Base-by-base conservation (phyloP, 2,797 vertebrate species). In the Phataginus tricuspis region DNA sequence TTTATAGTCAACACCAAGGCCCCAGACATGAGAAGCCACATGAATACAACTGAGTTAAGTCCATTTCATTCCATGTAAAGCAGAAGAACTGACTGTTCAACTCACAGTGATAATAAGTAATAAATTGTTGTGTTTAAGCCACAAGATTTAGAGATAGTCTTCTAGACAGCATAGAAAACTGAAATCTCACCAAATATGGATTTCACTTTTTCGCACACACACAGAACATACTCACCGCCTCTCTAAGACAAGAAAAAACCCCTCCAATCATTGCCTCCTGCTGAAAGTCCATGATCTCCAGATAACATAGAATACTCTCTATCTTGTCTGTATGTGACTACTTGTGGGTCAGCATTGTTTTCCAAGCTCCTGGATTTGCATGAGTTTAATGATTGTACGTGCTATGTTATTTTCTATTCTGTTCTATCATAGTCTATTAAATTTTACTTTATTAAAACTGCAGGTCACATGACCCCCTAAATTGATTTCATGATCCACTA, bases 401-500 rank as follows among this genome's bases (percentile, higher is more conserved):
- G 4, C n/a, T 89, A 2, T 90, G 23, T 23, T 90, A 42, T 86
- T 78, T 71, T 80, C 25, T 78, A 5, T 34, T n/a, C 31, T 71
- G 49, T 31, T 90, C 34, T 45, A 89, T 66, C 14, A 82, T n/a
- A 68, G 34, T 64, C 8, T 29, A 59, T 88, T 97, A 82, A 55
- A 86, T 82, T 94, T 80, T 66, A 92, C 83, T 95, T 92, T 84
- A 88, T 84, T 96, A 92, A 86, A 92, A 68, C 23, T 69, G 2
- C 1, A 14, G 49, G 69, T 94, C 94, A 95, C 64, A 92, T 93
- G 64, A 90, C 55, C 79, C 86, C 74, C 51, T 88, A 90, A 94
- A 90, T 95, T 90, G 57, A 86, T 97, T 96, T 88, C 59, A 83
- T 92, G 68, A 79, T 86, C 72, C 14, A 8, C n/a, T 80, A 90